These are phyloP conservation scores for Danionella dracula DNA, from an alignment of 2,797 vertebrate species.

Conservation along the genomic window DNA sequence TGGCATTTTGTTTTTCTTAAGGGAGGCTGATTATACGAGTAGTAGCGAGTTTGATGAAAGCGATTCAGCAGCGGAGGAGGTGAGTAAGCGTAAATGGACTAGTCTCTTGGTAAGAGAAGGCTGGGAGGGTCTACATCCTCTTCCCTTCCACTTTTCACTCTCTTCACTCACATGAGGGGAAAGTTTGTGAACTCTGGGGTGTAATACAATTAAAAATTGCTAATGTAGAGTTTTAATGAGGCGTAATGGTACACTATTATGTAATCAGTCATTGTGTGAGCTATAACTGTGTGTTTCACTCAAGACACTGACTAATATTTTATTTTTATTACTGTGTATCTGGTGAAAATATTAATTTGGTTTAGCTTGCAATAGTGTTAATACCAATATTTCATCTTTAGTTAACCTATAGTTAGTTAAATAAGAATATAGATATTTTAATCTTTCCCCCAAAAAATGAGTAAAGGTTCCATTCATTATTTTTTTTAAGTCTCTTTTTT, in stretches of 20 bases:
- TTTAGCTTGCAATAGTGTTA: too few relatives aligned
- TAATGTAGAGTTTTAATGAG: not conserved
- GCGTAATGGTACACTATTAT: not conserved
- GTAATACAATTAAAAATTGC: not conserved
- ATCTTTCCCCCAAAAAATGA: too few relatives aligned
- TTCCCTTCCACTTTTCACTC: not conserved
- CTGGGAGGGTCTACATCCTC: conserved; percentile 27
- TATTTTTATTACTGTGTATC: too few relatives aligned
- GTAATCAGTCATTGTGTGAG: not conserved
- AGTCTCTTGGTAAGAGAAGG: not conserved
- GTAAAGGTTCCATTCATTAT: too few relatives aligned
- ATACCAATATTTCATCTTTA: too few relatives aligned
- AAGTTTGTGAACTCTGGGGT: not conserved
- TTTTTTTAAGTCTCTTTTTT: too few relatives aligned
- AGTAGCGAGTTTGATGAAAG: conserved; percentile 34
- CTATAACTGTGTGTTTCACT: not conserved
- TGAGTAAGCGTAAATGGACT: not conserved
- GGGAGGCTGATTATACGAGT: conserved; percentile 48
- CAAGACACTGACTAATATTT: not conserved
- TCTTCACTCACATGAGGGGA: not conserved
- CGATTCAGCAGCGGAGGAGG: not conserved
- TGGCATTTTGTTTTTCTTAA: conserved; percentile 68
- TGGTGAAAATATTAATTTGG: too few relatives aligned
- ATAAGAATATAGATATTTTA: too few relatives aligned
- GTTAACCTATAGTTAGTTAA: too few relatives aligned